Evolutionary conservation across 2,888 invertebrate species (phyloP), one percentile per base, ranked within the genome.

Genomic region (Eupithecia dodoneata): DNA sequence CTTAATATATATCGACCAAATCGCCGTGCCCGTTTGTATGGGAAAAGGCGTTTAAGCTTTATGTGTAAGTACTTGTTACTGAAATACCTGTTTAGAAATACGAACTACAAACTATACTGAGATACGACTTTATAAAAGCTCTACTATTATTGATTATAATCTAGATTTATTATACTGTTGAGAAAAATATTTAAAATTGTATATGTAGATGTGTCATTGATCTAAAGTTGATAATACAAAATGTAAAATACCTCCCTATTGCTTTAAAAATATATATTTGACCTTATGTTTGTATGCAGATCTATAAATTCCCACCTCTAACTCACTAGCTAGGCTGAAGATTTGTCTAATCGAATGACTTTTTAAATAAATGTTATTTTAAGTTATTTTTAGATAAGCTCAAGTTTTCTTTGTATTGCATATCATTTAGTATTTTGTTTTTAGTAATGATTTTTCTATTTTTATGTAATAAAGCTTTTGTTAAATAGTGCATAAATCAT

Each of bases 341-440:
- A n/a, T 47, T 12, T 45, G 70, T 12, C 45, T 47, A 18, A 45
- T 18, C 75, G 71, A 75, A 80, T 77, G 77, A 63, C 30, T 63
- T 63, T 63, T 30, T 30, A 30, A 30, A 63, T 63, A 30, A 63
- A 76, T 80, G 75, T 59, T 59, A 59, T 7, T 55, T 76, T 82
- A 86, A 82, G 80, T 77, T 85, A 82, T 81, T 84, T 79, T 80
- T 49, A 70, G 47, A 72, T 82, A 80, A 79, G 73, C 73, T 85
- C 83, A 83, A 81, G 77, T 81, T 71, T 80, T 84, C 81, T 83
- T 87, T 85, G 75, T 83, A 84, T 87, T 83, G 84, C 86, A 88
- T 88, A 88, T 87, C 86, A 87, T 85, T 87, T 85, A 88, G 82
- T 88, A 86, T 86, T 87, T 86, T 83, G 77, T 83, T 84, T 82